Evolutionary conservation across 2,113 vertebrate genomes (phyloP).

Genomic region (Heloderma charlesbogerti): DNA sequence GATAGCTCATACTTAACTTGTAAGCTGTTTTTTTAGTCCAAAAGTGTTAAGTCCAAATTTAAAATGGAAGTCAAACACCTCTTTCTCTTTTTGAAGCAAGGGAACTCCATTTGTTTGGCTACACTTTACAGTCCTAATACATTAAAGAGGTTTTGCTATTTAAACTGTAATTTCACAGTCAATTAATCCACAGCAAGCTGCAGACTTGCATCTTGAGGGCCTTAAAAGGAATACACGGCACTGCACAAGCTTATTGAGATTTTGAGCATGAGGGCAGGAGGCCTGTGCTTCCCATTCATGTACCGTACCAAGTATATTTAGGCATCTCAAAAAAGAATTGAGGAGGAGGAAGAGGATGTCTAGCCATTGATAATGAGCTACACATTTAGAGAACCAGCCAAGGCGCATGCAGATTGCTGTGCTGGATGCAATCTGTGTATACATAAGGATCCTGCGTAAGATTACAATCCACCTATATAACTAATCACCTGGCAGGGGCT

Average conservation of each 20-base stretch:
- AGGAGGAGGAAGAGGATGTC: not conserved
- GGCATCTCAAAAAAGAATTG: not conserved
- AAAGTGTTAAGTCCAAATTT: constrained; percentile 44
- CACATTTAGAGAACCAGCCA: not conserved
- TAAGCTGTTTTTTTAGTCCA: not conserved
- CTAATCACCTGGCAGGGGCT: not conserved
- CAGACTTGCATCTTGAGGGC: constrained; percentile 37
- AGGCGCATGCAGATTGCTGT: not conserved
- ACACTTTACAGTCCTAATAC: constrained; percentile 48
- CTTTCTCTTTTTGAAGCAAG: constrained; percentile 51
- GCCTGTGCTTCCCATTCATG: not conserved
- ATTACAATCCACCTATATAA: not conserved
- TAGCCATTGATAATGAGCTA: not conserved
- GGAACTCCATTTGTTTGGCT: constrained; percentile 57
- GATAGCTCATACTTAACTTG: constrained; percentile 30
- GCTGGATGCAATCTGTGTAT: not conserved
- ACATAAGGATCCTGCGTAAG: not conserved
- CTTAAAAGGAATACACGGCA: constrained; percentile 8
- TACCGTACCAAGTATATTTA: not conserved
- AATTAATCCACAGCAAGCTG: constrained; percentile 60
- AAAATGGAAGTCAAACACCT: constrained; percentile 44
- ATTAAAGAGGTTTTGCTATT: constrained; percentile 58
- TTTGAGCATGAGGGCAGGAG: not conserved
- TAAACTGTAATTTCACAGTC: constrained; percentile 69
- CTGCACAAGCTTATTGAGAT: constrained; percentile 41